Evolutionary conservation across 1,140 invertebrate species (phyloP).

Genomic region (Pinna nobilis): DNA sequence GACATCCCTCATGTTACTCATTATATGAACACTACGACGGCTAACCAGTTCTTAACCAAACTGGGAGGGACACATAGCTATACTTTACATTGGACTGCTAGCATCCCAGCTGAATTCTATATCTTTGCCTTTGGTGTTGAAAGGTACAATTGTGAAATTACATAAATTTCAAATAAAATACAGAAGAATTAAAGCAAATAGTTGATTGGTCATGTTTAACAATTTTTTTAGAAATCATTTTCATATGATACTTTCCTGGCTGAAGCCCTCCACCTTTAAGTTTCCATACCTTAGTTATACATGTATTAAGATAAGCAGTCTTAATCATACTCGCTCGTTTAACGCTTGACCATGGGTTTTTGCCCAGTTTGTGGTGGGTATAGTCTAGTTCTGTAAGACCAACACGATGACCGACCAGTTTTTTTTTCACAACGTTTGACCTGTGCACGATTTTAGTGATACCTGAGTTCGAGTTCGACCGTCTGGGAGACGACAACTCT

Average conservation of each 20-base stretch:
- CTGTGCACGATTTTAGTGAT: too few relatives aligned
- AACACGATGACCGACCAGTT: too few relatives aligned
- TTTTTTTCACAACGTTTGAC: too few relatives aligned
- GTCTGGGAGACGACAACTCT: too few relatives aligned
- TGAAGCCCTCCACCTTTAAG: neutral
- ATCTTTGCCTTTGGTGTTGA: slow-evolving; percentile 5
- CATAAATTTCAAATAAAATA: neutral
- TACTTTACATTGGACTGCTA: slow-evolving; percentile 17
- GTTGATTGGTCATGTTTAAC: neutral
- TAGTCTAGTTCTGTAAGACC: too few relatives aligned
- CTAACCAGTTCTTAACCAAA: neutral
- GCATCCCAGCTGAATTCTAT: slow-evolving; percentile 8
- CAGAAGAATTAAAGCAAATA: neutral
- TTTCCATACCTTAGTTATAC: neutral
- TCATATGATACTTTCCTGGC: too few relatives aligned
- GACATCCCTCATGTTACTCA: slow-evolving; percentile 1
- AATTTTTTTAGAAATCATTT: too few relatives aligned
- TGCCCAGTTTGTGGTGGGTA: too few relatives aligned
- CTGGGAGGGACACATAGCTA: slow-evolving; percentile 30
- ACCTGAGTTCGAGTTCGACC: too few relatives aligned
- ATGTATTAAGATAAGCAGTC: too few relatives aligned
- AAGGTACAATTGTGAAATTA: slow-evolving; percentile 7
- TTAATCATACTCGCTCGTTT: too few relatives aligned
- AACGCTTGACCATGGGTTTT: too few relatives aligned
- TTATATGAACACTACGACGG: neutral